Evolutionary conservation across 2,797 vertebrate genomes (phyloP), one percentile per base, ranked within the genome.

Genomic region (Bradypodion ventrale): DNA sequence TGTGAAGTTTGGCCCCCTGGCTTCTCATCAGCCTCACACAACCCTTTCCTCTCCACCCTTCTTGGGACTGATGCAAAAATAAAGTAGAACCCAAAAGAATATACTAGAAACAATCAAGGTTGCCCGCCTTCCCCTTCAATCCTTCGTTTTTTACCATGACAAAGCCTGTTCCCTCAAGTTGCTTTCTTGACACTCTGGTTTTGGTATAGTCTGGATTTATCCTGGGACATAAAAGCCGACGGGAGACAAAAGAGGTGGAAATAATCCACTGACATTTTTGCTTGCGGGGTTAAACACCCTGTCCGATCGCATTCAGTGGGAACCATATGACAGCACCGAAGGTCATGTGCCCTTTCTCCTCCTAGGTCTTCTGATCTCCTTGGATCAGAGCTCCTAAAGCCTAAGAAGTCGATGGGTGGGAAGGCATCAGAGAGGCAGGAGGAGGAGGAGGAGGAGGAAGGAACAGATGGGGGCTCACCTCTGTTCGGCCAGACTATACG

Each of bases 401-500:
- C 52, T 0, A 7, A n/a, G 72, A 80, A 88, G 88, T 49, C 40
- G 6, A 87, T 27, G 87, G 92, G 70, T 70, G 88, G 40, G 13
- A 65, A 80, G 42, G 49, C 32, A 74, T 21, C 62, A 44, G 87
- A 85, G 85, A 52, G 49, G 68, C n/a, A 4, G 32, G 72, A 80
- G n/a, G n/a, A n/a, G n/a, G n/a, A n/a, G 88, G 32, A 72, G 77
- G 86, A 83, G 82, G 68, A 78, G 70, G 52, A 70, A 37, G 88
- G 88, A 76, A 44, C 1, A 15, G 10, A 15, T 4, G 52, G 62
- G 66, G 44, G 40, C 97, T 98, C 95, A 99, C 98, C 98, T 99
- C 95, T 99, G 98, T 90, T 98, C 97, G 1, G 96, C 96, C 0
- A 97, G 97, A 95, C 98, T 99, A 96, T 99, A 99, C 95, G 98